phyloP scores from a whole-genome alignment of 1,140 invertebrate species.

The Manduca sexta region DNA sequence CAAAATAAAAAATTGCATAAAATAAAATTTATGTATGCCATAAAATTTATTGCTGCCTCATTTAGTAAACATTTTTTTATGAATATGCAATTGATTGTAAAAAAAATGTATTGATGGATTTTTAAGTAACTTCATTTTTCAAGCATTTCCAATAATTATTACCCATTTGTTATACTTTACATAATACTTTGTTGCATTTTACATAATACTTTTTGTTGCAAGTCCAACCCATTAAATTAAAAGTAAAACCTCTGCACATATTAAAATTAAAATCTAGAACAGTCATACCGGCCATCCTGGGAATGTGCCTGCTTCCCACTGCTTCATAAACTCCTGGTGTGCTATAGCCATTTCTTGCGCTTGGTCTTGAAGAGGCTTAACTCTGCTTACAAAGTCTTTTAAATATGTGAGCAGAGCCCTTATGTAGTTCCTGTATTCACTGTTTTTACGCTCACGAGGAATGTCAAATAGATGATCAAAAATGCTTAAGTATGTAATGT shows the following conservation, averaged over 20 bases:
- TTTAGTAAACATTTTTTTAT: too few relatives aligned
- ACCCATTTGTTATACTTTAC: too few relatives aligned
- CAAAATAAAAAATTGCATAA: too few relatives aligned
- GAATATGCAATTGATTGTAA: too few relatives aligned
- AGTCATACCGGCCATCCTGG: slow-evolving; percentile 97
- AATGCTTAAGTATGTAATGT: slow-evolving; percentile 93
- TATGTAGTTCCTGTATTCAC: slow-evolving; percentile 94
- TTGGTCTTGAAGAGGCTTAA: slow-evolving; percentile 94
- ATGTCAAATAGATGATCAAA: slow-evolving; percentile 98
- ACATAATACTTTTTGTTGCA: too few relatives aligned
- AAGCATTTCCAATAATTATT: too few relatives aligned
- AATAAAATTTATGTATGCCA: too few relatives aligned
- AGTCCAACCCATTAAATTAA: not conserved
- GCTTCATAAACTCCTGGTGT: slow-evolving; percentile 86
- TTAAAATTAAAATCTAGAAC: slow-evolving; percentile 47
- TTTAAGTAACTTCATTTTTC: too few relatives aligned
- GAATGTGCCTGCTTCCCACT: slow-evolving; percentile 92
- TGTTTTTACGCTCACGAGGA: slow-evolving; percentile 94
- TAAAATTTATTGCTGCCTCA: too few relatives aligned
- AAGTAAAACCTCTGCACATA: not conserved
- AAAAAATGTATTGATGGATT: too few relatives aligned
- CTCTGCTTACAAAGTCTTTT: slow-evolving; percentile 86
- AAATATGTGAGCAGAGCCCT: slow-evolving; percentile 91
- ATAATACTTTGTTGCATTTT: too few relatives aligned
- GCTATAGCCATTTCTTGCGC: slow-evolving; percentile 85